Conservation (phyloP, 1,140 invertebrate species). For the Drosophila tristis region DNA sequence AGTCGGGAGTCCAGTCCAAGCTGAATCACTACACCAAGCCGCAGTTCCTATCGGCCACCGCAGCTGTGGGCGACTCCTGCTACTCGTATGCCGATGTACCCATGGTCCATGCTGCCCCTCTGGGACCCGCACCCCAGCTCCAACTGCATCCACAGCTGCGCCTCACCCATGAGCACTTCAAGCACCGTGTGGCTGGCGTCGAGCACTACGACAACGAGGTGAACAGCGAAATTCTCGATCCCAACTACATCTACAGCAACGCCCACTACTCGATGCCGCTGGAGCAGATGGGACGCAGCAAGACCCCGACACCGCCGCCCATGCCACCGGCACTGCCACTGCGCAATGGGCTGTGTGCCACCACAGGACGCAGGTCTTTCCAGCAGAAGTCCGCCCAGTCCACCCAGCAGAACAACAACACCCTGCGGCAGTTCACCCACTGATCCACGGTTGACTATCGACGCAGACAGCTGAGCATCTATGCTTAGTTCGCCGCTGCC, state of each 20-base stretch:
- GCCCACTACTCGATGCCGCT: slow-evolving; percentile 79
- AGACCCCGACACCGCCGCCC: slow-evolving; percentile 79
- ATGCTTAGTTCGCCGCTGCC: slow-evolving; percentile 53
- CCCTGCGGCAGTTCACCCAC: slow-evolving; percentile 69
- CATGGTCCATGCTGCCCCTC: slow-evolving; percentile 62
- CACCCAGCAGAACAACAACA: slow-evolving; percentile 45
- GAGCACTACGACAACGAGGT: slow-evolving; percentile 59
- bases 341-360: slow-evolving; percentile 71
- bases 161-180: slow-evolving; percentile 73
- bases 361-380: slow-evolving; percentile 73
- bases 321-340: slow-evolving; percentile 80
- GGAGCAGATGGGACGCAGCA: slow-evolving; percentile 70
- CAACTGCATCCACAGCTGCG: slow-evolving; percentile 55
- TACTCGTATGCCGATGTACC: slow-evolving; percentile 82
- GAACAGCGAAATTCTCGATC: slow-evolving; percentile 65
- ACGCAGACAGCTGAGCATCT: slow-evolving; percentile 74
- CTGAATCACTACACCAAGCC: slow-evolving; percentile 81
- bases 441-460: slow-evolving; percentile 71
- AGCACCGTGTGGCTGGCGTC: slow-evolving; percentile 33
- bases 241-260: slow-evolving; percentile 82
- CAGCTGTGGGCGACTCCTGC: slow-evolving; percentile 73
- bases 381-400: slow-evolving; percentile 57
- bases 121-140: slow-evolving; percentile 24
- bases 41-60: slow-evolving; percentile 71
- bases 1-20: neutral